phyloP scores from a whole-genome alignment of 2,113 vertebrate genomes.

The Salvelinus fontinalis region DNA sequence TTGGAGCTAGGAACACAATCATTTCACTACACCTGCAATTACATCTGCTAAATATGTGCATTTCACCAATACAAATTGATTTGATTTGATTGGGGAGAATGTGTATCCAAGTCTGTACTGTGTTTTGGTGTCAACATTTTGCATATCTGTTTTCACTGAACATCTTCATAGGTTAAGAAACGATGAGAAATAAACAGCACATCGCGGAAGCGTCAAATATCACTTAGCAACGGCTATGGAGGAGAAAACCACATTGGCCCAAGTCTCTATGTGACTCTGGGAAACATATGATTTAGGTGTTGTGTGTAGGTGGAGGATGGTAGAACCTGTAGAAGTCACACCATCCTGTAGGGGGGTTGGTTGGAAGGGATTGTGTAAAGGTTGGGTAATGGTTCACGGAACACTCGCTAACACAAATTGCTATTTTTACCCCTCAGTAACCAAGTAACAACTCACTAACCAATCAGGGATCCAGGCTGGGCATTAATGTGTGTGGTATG shows the following conservation, averaged over 20 bases:
- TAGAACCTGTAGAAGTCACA: constrained; percentile 3
- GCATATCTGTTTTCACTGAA: no score
- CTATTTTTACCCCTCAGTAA: constrained; percentile 12
- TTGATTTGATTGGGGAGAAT: no score
- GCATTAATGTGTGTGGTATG: constrained; percentile 27
- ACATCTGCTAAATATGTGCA: no score
- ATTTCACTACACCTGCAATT: no score
- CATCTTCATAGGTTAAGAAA: no score
- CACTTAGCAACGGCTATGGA: no score
- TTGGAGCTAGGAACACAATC: no score
- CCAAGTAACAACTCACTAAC: constrained; percentile 17
- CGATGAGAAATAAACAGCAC: no score
- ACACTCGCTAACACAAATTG: constrained; percentile 2
- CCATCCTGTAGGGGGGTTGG: background rate
- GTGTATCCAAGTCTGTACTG: no score
- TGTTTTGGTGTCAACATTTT: no score
- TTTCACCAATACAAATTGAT: no score
- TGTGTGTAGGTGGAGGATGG: background rate
- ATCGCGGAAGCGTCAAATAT: no score
- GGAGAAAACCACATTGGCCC: background rate
- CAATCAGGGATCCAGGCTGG: constrained; percentile 22
- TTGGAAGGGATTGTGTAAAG: background rate
- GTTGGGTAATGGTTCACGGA: constrained; percentile 6
- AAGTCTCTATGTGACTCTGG: background rate
- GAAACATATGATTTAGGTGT: background rate